phyloP scores from a whole-genome alignment of 2,113 vertebrate species.

The Lynx canadensis region DNA sequence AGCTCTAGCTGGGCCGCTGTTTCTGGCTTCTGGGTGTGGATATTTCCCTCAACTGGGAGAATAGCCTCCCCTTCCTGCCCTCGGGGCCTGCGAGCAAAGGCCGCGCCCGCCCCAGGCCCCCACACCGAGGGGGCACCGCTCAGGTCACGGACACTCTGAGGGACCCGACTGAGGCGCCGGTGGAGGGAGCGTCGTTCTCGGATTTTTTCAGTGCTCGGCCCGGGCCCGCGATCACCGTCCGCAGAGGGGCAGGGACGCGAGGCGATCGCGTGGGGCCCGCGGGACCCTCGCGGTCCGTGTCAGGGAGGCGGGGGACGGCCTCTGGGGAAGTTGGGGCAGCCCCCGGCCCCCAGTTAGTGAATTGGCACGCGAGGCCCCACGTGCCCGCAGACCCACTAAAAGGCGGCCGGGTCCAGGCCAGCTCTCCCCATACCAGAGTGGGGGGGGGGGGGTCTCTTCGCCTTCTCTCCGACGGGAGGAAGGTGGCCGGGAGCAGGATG shows the following conservation, averaged over 20 bases:
- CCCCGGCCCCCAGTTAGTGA: accelerated
- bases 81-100: background rate
- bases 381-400: background rate
- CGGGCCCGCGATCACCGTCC: background rate
- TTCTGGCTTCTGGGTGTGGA: accelerated
- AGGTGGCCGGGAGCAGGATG: background rate
- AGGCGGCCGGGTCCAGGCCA: background rate
- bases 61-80: background rate
- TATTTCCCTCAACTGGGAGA: background rate
- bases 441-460: background rate
- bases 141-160: accelerated
- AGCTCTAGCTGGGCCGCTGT: accelerated
- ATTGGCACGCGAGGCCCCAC: background rate
- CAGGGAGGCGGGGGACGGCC: background rate
- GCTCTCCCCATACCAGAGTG: accelerated
- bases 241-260: accelerated
- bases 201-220: accelerated
- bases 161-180: background rate
- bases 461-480: background rate
- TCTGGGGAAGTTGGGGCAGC: accelerated
- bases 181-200: background rate
- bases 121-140: accelerated
- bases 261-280: accelerated
- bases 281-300: no score
- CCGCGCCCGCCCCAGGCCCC: accelerated